phyloP scores from a whole-genome alignment of 1,140 invertebrate genomes.

The Streblospio benedicti region DNA sequence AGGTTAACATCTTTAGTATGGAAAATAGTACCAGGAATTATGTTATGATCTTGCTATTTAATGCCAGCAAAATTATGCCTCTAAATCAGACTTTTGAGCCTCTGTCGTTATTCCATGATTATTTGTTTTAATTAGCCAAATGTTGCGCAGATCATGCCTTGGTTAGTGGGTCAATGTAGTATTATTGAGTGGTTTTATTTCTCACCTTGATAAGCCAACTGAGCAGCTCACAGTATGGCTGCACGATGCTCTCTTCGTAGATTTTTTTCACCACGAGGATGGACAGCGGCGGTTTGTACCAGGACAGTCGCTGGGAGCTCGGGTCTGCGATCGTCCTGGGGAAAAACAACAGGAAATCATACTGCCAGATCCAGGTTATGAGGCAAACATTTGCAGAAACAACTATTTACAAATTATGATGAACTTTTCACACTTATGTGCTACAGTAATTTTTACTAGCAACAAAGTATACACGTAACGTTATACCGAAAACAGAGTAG shows the following conservation, averaged over 20 bases:
- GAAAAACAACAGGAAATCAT: constrained; percentile 24
- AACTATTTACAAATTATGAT: not conserved
- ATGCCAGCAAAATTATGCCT: too few relatives aligned
- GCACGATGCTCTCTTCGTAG: constrained; percentile 75
- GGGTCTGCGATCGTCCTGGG: constrained; percentile 93
- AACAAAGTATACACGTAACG: not conserved
- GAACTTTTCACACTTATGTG: not conserved
- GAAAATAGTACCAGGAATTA: too few relatives aligned
- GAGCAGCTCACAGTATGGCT: constrained; percentile 86
- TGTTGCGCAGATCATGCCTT: too few relatives aligned
- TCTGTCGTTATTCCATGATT: too few relatives aligned
- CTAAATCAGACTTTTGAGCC: too few relatives aligned
- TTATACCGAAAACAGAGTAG: too few relatives aligned
- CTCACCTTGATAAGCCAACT: constrained; percentile 83
- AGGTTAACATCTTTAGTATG: too few relatives aligned
- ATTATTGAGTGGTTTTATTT: too few relatives aligned
- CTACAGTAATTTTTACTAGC: not conserved
- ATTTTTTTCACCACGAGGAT: constrained; percentile 94
- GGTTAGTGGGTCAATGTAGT: too few relatives aligned
- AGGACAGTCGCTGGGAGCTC: constrained; percentile 85
- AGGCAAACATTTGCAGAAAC: too few relatives aligned
- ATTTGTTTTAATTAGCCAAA: too few relatives aligned
- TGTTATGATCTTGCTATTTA: too few relatives aligned
- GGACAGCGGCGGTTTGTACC: constrained; percentile 89
- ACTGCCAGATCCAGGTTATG: not conserved